Base-by-base conservation (phyloP, 2,888 invertebrate species). In the Rhaphigaster nebulosa region DNA sequence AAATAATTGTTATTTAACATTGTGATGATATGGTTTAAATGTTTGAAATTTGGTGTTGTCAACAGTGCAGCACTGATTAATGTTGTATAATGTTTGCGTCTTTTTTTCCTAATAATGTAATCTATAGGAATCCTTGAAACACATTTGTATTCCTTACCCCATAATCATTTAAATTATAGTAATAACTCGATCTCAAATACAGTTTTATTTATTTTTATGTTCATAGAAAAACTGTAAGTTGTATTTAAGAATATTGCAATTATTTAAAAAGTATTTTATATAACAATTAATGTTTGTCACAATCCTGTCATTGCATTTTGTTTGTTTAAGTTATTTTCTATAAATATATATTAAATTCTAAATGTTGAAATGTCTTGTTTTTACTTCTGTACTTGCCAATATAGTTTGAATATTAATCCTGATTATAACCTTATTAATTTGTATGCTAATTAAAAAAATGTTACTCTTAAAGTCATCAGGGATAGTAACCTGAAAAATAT, bases 291-390 rank as follows among this genome's bases (percentile, higher is more conserved):
- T 80, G 41, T 80, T 80, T 80, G 41, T 80, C 80, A 76, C 23
- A 26, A 80, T 34, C 29, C 65, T 45, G 41, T 80, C 20, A 80
- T 26, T 80, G 26, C 80, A 80, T 80, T 80, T 80, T 80, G 65
- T 80, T 80, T 41, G 80, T 41, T 41, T 41, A 38, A 80, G 41
- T 80, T 80, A 80, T 80, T 80, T 41, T 80, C 41, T 80, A 80
- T 80, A 45, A 41, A 80, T 80, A 80, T 80, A 80, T 65, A 65
- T 29, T 65, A 34, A 65, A 65, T 60, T 34, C 29, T 34, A 18
- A 65, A 65, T 65, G 65, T 65, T 65, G 15, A 65, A 65, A 65
- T 65, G 65, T 65, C 29, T 65, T 65, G 29, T 65, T 65, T 65
- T 18, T 65, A 29, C 15, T 34, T 65, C 29, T 34, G 29, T 65